These are phyloP conservation scores for Argentina silus DNA, from an alignment of 2,797 vertebrate genomes.

Conservation along the genomic window DNA sequence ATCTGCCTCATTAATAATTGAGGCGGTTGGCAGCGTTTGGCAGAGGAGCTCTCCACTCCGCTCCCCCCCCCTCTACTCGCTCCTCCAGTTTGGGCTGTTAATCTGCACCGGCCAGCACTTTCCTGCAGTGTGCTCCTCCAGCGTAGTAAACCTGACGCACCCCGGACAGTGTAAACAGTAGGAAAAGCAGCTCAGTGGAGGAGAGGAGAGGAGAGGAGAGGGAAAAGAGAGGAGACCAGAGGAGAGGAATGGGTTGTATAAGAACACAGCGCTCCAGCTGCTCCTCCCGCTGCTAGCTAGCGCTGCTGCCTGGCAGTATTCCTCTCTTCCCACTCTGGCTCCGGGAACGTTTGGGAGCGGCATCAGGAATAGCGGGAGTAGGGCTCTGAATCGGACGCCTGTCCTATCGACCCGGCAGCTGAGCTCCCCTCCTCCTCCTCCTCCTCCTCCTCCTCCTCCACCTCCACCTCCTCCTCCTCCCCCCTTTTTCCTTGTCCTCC, in stretches of 20 bases:
- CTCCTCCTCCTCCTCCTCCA: constrained; percentile 56
- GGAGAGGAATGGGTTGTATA: constrained; percentile 5
- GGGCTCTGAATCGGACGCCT: constrained; percentile 51
- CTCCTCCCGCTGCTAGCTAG: constrained; percentile 7
- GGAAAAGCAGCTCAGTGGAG: constrained; percentile 19
- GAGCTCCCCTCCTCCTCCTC: constrained; percentile 53
- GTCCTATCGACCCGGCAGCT: constrained; percentile 59
- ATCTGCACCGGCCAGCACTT: constrained; percentile 65
- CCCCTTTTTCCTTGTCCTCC: constrained; percentile 41
- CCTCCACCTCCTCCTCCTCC: constrained; percentile 24
- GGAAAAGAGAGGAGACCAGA: background rate
- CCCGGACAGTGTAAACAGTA: constrained; percentile 54
- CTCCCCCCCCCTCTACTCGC: background rate
- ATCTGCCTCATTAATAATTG: constrained; percentile 16
- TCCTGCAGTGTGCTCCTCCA: constrained; percentile 36
- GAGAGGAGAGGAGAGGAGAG: constrained; percentile 2
- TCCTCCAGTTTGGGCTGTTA: constrained; percentile 34
- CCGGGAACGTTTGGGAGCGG: background rate
- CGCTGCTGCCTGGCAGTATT: constrained; percentile 25
- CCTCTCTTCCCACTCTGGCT: constrained; percentile 36
- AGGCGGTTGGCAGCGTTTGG: constrained; percentile 4
- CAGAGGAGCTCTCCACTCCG: constrained; percentile 14
- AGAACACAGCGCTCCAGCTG: constrained; percentile 5
- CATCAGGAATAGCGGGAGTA: background rate
- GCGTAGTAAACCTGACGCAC: constrained; percentile 65